These are phyloP conservation scores for Cyanocitta stelleri DNA, from an alignment of 2,113 vertebrate species.

Conservation along the genomic window DNA sequence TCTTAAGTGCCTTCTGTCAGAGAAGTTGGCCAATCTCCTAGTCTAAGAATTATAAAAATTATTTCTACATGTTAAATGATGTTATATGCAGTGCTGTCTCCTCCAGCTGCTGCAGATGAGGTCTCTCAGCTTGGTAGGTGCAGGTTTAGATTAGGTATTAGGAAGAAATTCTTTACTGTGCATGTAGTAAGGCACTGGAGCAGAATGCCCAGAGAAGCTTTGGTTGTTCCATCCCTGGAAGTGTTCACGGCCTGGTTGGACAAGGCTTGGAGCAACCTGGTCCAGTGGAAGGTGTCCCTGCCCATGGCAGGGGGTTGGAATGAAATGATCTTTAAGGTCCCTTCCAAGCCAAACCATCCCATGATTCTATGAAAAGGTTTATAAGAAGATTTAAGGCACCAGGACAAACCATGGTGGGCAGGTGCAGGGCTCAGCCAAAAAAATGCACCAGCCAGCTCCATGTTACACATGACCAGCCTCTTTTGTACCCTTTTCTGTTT, in stretches of 20 bases:
- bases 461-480: background rate
- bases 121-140: background rate
- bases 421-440: background rate
- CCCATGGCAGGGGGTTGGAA: background rate
- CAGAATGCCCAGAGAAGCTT: background rate
- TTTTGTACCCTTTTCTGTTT: background rate
- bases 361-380: background rate
- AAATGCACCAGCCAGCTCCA: background rate
- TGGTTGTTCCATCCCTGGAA: background rate
- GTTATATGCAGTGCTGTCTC: background rate
- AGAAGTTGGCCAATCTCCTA: background rate
- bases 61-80: background rate
- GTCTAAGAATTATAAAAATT: background rate
- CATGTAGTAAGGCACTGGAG: background rate
- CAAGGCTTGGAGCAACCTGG: background rate
- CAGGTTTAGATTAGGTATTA: background rate
- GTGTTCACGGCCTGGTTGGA: background rate
- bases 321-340: background rate
- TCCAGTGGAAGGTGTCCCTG: background rate
- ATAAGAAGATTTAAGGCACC: background rate
- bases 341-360: background rate
- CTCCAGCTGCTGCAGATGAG: background rate
- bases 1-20: background rate
- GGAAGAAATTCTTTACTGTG: background rate
- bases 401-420: background rate